These are phyloP conservation scores for Neoscelio sp. DNA, from an alignment of 2,888 invertebrate species.

Conservation along the genomic window DNA sequence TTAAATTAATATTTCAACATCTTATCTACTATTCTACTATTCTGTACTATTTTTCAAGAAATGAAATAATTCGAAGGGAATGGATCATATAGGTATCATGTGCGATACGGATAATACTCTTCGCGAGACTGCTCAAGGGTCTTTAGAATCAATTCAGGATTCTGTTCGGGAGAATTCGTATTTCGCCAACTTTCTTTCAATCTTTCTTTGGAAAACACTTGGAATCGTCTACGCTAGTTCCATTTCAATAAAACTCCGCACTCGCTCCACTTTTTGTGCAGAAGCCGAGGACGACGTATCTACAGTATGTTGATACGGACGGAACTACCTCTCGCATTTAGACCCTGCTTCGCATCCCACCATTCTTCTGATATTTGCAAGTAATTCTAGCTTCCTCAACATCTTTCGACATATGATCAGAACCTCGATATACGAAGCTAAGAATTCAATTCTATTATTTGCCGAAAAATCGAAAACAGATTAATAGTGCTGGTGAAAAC, in stretches of 20 bases:
- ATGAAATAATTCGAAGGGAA: too few relatives aligned
- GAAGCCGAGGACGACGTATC: conserved; percentile 76
- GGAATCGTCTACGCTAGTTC: conserved; percentile 78
- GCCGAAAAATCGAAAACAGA: conserved; percentile 41
- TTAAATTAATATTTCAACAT: too few relatives aligned
- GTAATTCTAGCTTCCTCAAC: conserved; percentile 60
- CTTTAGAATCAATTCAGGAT: conserved; percentile 64
- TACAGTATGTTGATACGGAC: conserved; percentile 80
- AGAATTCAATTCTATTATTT: conserved; percentile 52
- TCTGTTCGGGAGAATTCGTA: conserved; percentile 68
- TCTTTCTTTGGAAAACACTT: conserved; percentile 79
- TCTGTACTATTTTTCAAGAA: too few relatives aligned
- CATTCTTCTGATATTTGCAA: conserved; percentile 62
- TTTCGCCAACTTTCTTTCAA: conserved; percentile 77
- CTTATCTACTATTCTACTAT: too few relatives aligned
- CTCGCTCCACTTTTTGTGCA: conserved; percentile 63
- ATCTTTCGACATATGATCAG: conserved; percentile 59
- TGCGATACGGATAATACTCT: conserved; percentile 46
- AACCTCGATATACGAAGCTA: conserved; percentile 37
- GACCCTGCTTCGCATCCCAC: conserved; percentile 66
- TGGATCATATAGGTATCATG: conserved; percentile 57
- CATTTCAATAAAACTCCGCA: conserved; percentile 78
- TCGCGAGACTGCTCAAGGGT: conserved; percentile 60
- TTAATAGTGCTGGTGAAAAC: conserved; percentile 38
- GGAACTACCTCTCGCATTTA: conserved; percentile 71